Base-by-base conservation (phyloP, 2,797 vertebrate genomes). In the Amniataba percoides region DNA sequence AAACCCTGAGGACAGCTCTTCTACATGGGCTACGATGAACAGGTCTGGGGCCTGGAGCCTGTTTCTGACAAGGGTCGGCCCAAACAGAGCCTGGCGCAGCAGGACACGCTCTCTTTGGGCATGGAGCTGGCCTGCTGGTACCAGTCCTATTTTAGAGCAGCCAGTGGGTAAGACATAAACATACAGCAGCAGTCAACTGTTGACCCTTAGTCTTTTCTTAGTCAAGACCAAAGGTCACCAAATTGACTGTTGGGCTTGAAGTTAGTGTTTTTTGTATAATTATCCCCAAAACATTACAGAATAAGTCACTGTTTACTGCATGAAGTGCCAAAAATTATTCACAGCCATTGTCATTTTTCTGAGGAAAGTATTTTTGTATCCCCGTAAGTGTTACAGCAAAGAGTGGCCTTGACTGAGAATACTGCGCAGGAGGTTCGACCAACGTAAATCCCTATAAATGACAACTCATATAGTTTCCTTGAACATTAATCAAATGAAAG, bases 101-200 rank as follows among this genome's bases (percentile, higher is more conserved):
- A 71, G 34, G 77, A 49, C 82, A 69, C 60, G 61, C 81, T 85
- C 81, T 84, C 74, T 90, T 82, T 88, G 85, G 87, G 82, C 83
- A 68, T 71, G 75, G 66, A 70, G 78, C 82, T 69, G 73, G 75
- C 73, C 56, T 83, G 72, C 70, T 57, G 66, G 56, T 67, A 76
- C 78, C 81, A 66, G 74, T 87, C 82, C 83, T 88, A 76, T 86
- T 90, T 90, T 87, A 78, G 81, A 85, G 71, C 46, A 77, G 77
- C 89, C 87, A 88, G 77, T 88, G 82, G 84, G 71, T 87, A 70
- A 84, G 88, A 92, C 87, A 81, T 82, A 84, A 88, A 91, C 77
- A 71, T 80, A 90, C 75, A 81, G 87, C 89, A 83, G 73, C 84
- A 84, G 83, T 87, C 62, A 71, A 76, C 49, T 51, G 61, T 68